Percentiles rank a stretch among this genome's conserved stretches.
phyloP scores from a whole-genome alignment of 2,888 invertebrate species.

The Lathronympha strigana region DNA sequence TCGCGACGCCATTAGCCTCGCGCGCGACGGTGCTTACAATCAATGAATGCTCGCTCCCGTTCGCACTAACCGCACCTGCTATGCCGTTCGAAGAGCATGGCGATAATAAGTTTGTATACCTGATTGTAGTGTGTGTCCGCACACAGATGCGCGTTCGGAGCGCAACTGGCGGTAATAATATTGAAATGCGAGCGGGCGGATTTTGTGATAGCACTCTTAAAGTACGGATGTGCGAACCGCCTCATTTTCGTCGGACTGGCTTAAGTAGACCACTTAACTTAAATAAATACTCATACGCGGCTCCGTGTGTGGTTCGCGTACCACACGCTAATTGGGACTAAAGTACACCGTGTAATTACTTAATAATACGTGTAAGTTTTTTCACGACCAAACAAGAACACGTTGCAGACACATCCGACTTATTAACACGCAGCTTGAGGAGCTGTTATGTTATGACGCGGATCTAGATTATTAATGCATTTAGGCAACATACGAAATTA shows the following conservation, averaged over 20 bases:
- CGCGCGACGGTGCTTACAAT: no score
- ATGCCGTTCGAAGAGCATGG: no score
- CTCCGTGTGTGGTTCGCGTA: slow-evolving; percentile 27
- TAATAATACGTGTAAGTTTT: slow-evolving; percentile 39
- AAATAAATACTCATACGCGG: slow-evolving; percentile 20
- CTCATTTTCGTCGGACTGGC: neutral
- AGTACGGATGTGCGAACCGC: slow-evolving; percentile 4
- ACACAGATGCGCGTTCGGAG: no score
- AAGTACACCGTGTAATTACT: slow-evolving; percentile 38
- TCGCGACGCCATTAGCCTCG: no score
- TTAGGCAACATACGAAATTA: no score
- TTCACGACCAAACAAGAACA: slow-evolving; percentile 22
- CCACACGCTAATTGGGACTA: slow-evolving; percentile 19
- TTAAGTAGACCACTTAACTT: slow-evolving; percentile 20
- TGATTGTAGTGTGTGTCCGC: no score
- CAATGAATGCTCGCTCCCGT: no score
- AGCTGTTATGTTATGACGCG: slow-evolving; percentile 11
- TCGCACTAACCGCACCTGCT: no score
- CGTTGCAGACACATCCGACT: slow-evolving; percentile 20
- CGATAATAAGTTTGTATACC: no score
- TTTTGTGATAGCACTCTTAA: neutral
- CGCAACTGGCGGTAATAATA: no score
- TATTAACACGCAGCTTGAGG: slow-evolving; percentile 25
- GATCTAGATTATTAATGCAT: neutral
- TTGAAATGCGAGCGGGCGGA: no score